Evolutionary conservation across 2,888 invertebrate species (phyloP).

Genomic region (Mycogona germanica): DNA sequence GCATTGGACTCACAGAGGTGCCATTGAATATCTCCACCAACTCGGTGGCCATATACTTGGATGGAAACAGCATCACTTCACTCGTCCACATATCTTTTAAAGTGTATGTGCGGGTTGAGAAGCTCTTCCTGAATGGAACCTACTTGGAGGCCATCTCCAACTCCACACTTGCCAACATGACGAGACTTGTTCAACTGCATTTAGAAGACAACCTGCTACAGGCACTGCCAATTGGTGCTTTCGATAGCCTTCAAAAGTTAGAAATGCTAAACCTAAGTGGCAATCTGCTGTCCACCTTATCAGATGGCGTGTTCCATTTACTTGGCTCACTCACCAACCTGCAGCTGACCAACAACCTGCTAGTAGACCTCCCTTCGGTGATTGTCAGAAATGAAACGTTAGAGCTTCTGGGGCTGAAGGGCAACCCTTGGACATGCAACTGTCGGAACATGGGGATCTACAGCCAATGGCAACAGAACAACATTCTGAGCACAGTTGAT

Average conservation of each 20-base stretch:
- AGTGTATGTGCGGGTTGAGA: background rate
- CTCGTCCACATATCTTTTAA: conserved; percentile 4
- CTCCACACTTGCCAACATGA: background rate
- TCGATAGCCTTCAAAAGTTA: background rate
- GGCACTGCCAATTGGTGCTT: background rate
- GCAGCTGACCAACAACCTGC: background rate
- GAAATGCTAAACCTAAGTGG: background rate
- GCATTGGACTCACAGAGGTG: background rate
- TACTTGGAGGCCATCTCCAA: background rate
- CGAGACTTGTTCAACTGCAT: background rate
- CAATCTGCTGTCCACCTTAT: background rate
- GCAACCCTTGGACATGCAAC: conserved; percentile 17
- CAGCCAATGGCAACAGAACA: conserved; percentile 59
- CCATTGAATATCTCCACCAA: conserved; percentile 1
- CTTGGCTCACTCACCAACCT: conserved; percentile 6
- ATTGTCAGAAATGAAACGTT: background rate
- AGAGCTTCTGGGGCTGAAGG: background rate
- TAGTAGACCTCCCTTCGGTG: conserved; percentile 5
- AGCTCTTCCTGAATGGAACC: conserved; percentile 4
- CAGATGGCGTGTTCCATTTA: background rate
- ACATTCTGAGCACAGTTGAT: conserved; percentile 50
- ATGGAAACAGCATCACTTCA: background rate
- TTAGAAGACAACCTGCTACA: background rate
- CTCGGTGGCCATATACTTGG: conserved; percentile 1
- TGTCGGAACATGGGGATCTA: conserved; percentile 43